These are phyloP conservation scores for Leuctra nigra DNA, from an alignment of 2,888 invertebrate species.

Conservation along the genomic window DNA sequence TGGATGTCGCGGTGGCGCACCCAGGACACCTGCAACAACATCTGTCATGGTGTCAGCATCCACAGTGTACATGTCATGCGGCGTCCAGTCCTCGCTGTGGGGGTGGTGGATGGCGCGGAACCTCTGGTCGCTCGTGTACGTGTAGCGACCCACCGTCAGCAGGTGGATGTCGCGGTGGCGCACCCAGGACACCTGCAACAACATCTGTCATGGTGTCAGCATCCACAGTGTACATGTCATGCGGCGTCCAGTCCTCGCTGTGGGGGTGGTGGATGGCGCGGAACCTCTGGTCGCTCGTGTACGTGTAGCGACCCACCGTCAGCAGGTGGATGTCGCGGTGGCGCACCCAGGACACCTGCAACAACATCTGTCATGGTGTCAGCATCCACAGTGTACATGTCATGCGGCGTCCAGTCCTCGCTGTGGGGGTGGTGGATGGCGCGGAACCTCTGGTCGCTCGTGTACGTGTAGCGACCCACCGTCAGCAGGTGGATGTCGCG, in stretches of 20 bases:
- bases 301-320: constrained; percentile 84
- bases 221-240: constrained; percentile 88
- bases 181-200: constrained; percentile 81
- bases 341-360: constrained; percentile 88
- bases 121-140: constrained; percentile 86
- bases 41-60: constrained; percentile 24
- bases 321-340: constrained; percentile 85
- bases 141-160: constrained; percentile 86
- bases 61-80: too few relatives aligned
- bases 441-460: constrained; percentile 84
- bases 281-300: constrained; percentile 87
- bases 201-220: constrained; percentile 53
- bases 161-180: constrained; percentile 88
- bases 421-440: constrained; percentile 69
- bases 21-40: constrained; percentile 75
- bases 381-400: constrained; percentile 85
- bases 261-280: constrained; percentile 73
- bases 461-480: constrained; percentile 85
- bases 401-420: constrained; percentile 88
- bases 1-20: constrained; percentile 86
- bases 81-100: constrained; percentile 80
- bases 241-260: constrained; percentile 82
- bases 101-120: constrained; percentile 76
- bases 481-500: constrained; percentile 85
- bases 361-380: constrained; percentile 27